A percentile compares a stretch with the other conserved stretches of the same genome.
These are phyloP conservation scores for Zaprionus davidi DNA, from an alignment of 1,140 invertebrate genomes.

Conservation along the genomic window DNA sequence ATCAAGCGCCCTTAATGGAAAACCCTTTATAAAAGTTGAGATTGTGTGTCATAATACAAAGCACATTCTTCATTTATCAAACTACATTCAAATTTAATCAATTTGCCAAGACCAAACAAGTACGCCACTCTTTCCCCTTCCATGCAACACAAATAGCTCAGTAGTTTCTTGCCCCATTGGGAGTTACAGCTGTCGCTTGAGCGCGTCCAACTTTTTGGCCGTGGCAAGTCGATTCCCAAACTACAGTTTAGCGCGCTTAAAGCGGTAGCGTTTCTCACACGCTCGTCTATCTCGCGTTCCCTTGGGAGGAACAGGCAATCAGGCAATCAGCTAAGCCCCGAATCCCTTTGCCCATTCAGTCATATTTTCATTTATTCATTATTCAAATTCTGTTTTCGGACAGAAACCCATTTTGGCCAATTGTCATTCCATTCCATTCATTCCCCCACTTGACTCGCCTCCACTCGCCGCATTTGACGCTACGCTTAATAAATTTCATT, in stretches of 20 bases:
- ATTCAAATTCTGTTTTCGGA: conserved; percentile 37
- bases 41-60: no score
- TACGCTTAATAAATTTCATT: conserved; percentile 40
- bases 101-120: not conserved
- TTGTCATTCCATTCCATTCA: conserved; percentile 28
- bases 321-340: conserved; percentile 1
- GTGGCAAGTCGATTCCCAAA: conserved; percentile 49
- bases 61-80: not conserved
- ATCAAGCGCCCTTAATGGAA: no score
- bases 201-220: conserved; percentile 25
- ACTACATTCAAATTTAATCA: no score
- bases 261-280: conserved; percentile 11
- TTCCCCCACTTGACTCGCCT: not conserved
- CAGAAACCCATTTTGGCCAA: conserved; percentile 31
- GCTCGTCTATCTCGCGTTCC: conserved; percentile 1
- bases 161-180: not conserved
- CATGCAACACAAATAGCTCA: not conserved
- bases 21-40: no score
- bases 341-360: conserved; percentile 16
- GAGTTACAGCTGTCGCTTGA: not conserved
- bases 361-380: conserved; percentile 46
- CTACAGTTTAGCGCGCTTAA: conserved; percentile 59
- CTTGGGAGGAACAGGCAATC: conserved; percentile 24
- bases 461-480: conserved; percentile 12
- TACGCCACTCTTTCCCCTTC: no score